These are phyloP conservation scores for Ctenicera cuprea DNA, from an alignment of 2,888 invertebrate species.

Conservation along the genomic window DNA sequence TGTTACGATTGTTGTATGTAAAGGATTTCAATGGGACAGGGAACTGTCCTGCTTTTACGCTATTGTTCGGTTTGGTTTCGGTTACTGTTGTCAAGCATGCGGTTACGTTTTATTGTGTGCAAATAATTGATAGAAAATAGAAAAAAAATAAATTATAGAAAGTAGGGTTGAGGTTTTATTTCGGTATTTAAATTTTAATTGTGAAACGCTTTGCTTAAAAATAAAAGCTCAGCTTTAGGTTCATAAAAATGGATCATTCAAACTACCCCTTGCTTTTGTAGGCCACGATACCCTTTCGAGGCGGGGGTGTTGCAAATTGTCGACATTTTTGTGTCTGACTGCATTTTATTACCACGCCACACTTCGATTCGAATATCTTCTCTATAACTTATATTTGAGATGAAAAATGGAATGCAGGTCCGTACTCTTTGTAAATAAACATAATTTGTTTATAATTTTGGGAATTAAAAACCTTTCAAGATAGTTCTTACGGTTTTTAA, in stretches of 20 bases:
- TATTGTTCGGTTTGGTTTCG: constrained; percentile 11
- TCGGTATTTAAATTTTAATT: background rate
- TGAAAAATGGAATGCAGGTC: constrained; percentile 52
- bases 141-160: background rate
- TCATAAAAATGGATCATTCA: constrained; percentile 43
- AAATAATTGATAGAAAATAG: too few species aligned
- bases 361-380: constrained; percentile 62
- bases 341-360: constrained; percentile 67
- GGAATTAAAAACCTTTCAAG: too few species aligned
- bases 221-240: background rate
- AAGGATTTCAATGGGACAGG: constrained; percentile 45
- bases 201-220: background rate
- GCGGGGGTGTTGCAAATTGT: constrained; percentile 64
- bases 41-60: constrained; percentile 11
- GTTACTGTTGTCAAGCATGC: constrained; percentile 32
- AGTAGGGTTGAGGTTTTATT: background rate
- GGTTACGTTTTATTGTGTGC: background rate
- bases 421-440: constrained; percentile 23
- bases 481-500: too few species aligned
- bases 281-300: constrained; percentile 45
- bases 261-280: constrained; percentile 42
- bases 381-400: constrained; percentile 59
- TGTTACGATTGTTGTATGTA: constrained; percentile 53
- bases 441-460: too few species aligned
- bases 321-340: constrained; percentile 66